phyloP scores from a whole-genome alignment of 2,113 vertebrate genomes.

The Grammomys dolichurus region DNA sequence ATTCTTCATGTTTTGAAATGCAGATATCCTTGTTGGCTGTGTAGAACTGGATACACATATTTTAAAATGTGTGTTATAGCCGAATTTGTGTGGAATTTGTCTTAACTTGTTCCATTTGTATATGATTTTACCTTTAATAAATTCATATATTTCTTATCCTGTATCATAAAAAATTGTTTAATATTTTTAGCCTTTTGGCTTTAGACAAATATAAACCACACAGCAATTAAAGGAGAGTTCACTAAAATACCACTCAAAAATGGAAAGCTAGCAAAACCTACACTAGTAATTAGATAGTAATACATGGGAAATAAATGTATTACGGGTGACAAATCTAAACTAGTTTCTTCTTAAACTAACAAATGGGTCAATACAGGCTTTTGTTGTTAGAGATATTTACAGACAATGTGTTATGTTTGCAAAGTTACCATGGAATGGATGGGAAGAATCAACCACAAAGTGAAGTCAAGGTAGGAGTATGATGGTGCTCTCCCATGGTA shows the following conservation, averaged over 20 bases:
- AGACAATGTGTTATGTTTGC: neutral
- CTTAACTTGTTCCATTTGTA: neutral
- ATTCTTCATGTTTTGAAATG: neutral
- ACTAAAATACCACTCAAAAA: neutral
- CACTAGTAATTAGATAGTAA: neutral
- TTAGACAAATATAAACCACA: constrained; percentile 28
- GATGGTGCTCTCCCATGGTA: neutral
- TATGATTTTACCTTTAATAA: neutral
- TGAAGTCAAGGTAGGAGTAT: neutral
- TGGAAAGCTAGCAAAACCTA: constrained; percentile 31
- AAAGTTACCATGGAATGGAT: neutral
- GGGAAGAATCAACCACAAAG: neutral
- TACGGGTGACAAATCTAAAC: neutral
- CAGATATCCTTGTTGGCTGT: neutral
- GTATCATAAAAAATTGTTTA: neutral
- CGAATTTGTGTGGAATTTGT: neutral
- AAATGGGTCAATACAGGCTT: neutral
- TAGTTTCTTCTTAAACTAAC: neutral
- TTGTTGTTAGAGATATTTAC: neutral
- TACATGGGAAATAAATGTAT: neutral
- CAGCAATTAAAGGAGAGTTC: neutral
- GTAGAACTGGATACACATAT: neutral
- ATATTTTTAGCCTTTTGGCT: neutral
- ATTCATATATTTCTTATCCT: neutral
- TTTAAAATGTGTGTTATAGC: neutral